These are phyloP conservation scores for Podarcis lilfordi DNA, from an alignment of 2,797 vertebrate genomes.

Conservation along the genomic window DNA sequence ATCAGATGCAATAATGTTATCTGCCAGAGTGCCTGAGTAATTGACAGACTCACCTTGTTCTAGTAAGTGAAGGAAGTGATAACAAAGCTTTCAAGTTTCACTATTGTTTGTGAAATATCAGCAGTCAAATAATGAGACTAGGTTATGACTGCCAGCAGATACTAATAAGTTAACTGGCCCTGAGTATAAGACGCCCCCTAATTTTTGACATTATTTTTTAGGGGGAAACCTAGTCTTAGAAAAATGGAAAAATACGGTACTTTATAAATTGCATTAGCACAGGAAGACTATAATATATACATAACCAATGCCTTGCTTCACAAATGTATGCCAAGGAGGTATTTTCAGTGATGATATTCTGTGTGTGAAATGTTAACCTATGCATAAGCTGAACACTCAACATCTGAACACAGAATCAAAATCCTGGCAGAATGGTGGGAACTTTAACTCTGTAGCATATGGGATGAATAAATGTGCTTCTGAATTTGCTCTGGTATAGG, in stretches of 20 bases:
- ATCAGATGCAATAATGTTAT: no score
- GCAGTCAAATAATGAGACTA: no score
- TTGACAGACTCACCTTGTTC: no score
- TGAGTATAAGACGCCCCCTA: no score
- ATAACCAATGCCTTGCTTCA: neutral
- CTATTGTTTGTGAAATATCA: no score
- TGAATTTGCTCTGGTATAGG: neutral
- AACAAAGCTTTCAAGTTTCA: no score
- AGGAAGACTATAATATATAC: neutral
- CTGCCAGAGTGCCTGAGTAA: no score
- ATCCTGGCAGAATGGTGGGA: neutral
- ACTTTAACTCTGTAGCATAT: neutral
- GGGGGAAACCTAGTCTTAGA: no score
- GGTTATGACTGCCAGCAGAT: no score
- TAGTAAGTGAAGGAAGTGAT: no score
- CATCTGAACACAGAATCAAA: neutral
- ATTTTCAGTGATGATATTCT: neutral
- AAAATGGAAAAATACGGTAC: neutral
- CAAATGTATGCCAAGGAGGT: neutral
- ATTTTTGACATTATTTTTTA: no score
- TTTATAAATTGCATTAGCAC: neutral
- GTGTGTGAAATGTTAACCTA: neutral
- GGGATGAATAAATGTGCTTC: neutral
- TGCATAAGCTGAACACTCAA: constrained; percentile 2
- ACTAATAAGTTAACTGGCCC: no score